Conservation (phyloP, 1,140 invertebrate genomes). For the Drosophila trapezifrons region DNA sequence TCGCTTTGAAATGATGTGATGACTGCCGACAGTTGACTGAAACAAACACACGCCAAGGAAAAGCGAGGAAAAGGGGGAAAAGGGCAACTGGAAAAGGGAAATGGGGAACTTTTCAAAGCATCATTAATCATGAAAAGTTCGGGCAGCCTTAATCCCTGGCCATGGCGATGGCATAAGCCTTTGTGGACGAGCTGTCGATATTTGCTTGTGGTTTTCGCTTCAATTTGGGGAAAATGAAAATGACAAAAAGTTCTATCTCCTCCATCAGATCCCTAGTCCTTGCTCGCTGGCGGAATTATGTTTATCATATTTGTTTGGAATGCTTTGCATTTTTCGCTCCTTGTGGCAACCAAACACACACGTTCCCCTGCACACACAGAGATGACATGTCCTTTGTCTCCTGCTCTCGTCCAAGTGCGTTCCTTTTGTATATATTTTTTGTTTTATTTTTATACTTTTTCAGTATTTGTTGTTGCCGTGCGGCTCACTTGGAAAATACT, state of each 20-base stretch:
- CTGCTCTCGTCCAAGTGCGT: conserved; percentile 48
- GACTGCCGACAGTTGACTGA: conserved; percentile 45
- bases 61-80: neutral
- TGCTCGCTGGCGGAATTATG: conserved; percentile 60
- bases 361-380: conserved; percentile 29
- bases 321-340: conserved; percentile 61
- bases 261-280: neutral
- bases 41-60: conserved; percentile 28
- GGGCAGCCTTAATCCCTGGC: conserved; percentile 65
- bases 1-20: conserved; percentile 55
- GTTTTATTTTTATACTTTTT: conserved; percentile 8
- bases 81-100: conserved; percentile 25
- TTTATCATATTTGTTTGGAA: conserved; percentile 80
- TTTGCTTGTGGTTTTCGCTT: conserved; percentile 60
- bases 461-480: conserved; percentile 33
- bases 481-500: conserved; percentile 72
- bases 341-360: conserved; percentile 56
- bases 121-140: conserved; percentile 77
- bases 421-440: conserved; percentile 23
- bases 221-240: conserved; percentile 61
- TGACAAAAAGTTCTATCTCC: conserved; percentile 58
- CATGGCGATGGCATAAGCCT: conserved; percentile 53
- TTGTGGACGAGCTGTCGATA: conserved; percentile 66
- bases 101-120: conserved; percentile 62
- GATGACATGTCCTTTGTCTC: conserved; percentile 75